Evolutionary conservation across 2,797 vertebrate species (phyloP).

Genomic region (Halcyon chelicuti): DNA sequence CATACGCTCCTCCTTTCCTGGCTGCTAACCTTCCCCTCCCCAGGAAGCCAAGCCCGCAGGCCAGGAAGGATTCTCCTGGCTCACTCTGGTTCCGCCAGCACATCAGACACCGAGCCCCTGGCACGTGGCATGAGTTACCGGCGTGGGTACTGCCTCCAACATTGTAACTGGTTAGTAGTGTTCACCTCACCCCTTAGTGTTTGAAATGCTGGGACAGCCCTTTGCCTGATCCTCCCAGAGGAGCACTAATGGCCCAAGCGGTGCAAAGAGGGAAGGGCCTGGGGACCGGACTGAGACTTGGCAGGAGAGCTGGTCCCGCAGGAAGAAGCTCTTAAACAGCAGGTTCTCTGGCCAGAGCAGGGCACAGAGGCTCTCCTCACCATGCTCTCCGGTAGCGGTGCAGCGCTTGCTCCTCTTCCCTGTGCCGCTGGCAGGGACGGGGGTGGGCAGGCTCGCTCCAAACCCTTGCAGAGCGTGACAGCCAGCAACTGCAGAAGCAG

Average conservation of each 20-base stretch:
- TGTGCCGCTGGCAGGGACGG: neutral
- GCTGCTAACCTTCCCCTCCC: neutral
- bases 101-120: neutral
- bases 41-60: rapidly evolving
- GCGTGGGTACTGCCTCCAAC: neutral
- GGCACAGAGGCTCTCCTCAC: neutral
- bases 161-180: neutral
- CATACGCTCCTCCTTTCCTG: neutral
- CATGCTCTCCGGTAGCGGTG: neutral
- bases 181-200: conserved; percentile 4
- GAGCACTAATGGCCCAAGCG: neutral
- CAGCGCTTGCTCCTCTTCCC: neutral
- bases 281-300: neutral
- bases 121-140: too few species aligned
- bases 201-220: neutral
- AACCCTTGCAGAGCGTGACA: neutral
- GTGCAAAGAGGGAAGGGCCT: neutral
- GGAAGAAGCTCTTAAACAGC: neutral
- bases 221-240: neutral
- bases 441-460: neutral
- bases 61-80: neutral
- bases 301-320: neutral
- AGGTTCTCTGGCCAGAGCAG: neutral
- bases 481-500: conserved; percentile 4
- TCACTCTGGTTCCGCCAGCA: neutral